Base-by-base conservation (phyloP, 2,797 vertebrate species). In the Loriculus beryllinus region DNA sequence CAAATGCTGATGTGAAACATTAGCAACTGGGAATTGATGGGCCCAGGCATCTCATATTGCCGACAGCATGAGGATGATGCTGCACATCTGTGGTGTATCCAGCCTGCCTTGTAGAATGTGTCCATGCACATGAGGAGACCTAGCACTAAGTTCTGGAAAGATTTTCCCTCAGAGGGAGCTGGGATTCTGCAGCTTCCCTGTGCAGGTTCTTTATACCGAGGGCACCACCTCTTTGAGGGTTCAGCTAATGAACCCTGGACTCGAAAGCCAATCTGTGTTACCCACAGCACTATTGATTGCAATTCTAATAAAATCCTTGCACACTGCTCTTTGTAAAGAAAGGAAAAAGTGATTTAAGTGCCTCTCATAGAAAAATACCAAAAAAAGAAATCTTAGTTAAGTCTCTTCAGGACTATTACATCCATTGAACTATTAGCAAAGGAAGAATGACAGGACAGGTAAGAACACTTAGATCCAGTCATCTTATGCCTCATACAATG, bases 31-130 rank as follows among this genome's bases (percentile, higher is more conserved):
- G n/a, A 39, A 39, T 8, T 2, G 4, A 9, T 0, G n/a, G 13
- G 33, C 26, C 48, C 19, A 0, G 26, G 22, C 10, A 14, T 8
- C 62, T n/a, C 5, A 4, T 6, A 0, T 26, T 42, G n/a, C 52
- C 57, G 14, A 1, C 42, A 10, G 49, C 1, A 0, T 5, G 9
- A 9, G 23, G 39, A 4, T 2, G 42, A 1, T 3, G 49, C n/a
- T 57, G 14, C 11, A 63, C 13, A 67, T 78, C 52, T 28, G 10
- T 1, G 1, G 28, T 0, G 21, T 12, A 8, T 2, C 14, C 29
- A n/a, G 7, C 17, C 0, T 18, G 67, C 22, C n/a, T 0, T 3
- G n/a, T 10, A 12, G 35, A 26, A 59, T 6, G 13, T 6, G 5
- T 33, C 14, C 3, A 0, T 7, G 6, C 14, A 3, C 0, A 12